These are phyloP conservation scores for Scolanthus callimorphus DNA, from an alignment of 92 coral and sea anemone genomes.

Conservation along the genomic window DNA sequence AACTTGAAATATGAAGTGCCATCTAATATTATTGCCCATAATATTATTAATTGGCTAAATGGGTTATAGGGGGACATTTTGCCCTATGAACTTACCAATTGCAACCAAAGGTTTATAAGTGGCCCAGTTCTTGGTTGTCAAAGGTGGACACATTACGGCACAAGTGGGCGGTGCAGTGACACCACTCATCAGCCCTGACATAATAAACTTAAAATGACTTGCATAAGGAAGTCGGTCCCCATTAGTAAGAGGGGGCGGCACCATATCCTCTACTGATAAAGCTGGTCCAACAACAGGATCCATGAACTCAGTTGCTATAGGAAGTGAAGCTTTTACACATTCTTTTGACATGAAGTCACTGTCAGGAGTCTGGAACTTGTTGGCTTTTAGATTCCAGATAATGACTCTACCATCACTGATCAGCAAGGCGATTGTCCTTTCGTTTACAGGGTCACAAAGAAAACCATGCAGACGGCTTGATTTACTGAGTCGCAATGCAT, in stretches of 20 bases:
- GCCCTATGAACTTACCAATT: slow-evolving; percentile 81
- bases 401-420: slow-evolving; percentile 93
- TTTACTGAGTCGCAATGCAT: slow-evolving; percentile 89
- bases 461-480: slow-evolving; percentile 87
- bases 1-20: no score
- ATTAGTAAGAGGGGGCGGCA: slow-evolving; percentile 79
- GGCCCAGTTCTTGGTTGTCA: slow-evolving; percentile 97
- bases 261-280: slow-evolving; percentile 60
- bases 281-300: slow-evolving; percentile 22
- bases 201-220: slow-evolving; percentile 70
- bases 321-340: slow-evolving; percentile 73
- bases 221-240: slow-evolving; percentile 64
- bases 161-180: slow-evolving; percentile 87
- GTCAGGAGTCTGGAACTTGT: slow-evolving; percentile 57
- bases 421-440: slow-evolving; percentile 64
- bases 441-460: slow-evolving; percentile 80
- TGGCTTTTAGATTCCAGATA: slow-evolving; percentile 83
- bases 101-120: slow-evolving; percentile 88
- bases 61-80: no score
- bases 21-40: no score
- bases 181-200: slow-evolving; percentile 67
- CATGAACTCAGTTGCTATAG: slow-evolving; percentile 36
- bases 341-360: slow-evolving; percentile 69
- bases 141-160: slow-evolving; percentile 95
- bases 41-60: no score